Evolutionary conservation across 2,797 vertebrate species (phyloP), one percentile per base, ranked within the genome.

Genomic region (Sebastes glaucus): DNA sequence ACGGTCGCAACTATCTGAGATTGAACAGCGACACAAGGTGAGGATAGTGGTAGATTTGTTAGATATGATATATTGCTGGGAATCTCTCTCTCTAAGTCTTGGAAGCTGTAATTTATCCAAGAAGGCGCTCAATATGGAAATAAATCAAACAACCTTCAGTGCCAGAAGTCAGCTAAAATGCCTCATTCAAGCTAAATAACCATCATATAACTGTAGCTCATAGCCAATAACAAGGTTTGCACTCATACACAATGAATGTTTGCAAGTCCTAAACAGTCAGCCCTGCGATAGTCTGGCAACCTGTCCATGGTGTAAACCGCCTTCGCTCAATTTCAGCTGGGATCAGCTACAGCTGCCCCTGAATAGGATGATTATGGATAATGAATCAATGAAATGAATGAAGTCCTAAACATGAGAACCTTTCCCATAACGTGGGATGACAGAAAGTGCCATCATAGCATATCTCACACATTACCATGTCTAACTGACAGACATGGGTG

Each of bases 1-100:
- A 2, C 97, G 97, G 77, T 91, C 95, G 8, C 97, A 99, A 74
- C 94, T 99, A 27, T 97, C 97, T 0, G 97, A 99, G 92, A 99
- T 99, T 20, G 98, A 99, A 80, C 97, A 98, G 91, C 96, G 97
- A 80, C 98, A 99, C 79, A 96, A 94, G 93, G 94, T 94, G 56
- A 86, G 76, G 18, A 6, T 0, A 32, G 8, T 6, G 16, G 25
- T 23, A 68, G 60, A 35, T 16, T 52, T 52, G 18, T 25, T 52
- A 68, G 9, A 10, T n/a, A 32, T 6, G 9, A 52, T 52, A 52
- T 57, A 25, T 65, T 6, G 23, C 28, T 25, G 3, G 16, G 11
- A 59, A 46, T 35, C 5, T 46, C 22, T 64, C n/a, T 32, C 30
- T 33, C 30, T 69, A 2, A 46, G 42, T 46, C 27, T 56, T 28